Base-by-base conservation (phyloP, 2,113 vertebrate species). In the Paracyprichromis sp. region DNA sequence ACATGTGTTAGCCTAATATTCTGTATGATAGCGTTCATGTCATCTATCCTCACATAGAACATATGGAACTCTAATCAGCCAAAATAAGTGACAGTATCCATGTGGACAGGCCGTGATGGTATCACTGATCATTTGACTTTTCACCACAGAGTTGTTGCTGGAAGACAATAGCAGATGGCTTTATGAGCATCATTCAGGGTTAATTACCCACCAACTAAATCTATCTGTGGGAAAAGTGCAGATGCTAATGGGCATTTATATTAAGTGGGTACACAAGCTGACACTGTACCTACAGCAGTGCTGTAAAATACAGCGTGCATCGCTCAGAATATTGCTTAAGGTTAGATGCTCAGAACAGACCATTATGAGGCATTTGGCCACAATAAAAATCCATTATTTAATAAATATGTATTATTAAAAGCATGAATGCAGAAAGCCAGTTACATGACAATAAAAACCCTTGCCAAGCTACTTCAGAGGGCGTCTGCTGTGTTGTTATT, bases 111-210 rank as follows among this genome's bases (percentile, higher is more conserved):
- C 56, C 21, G 12, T 47, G 82, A 53, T 43, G 24, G 38, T 8
- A 38, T 56, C 47, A 45, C 36, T 14, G 31, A 57, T 82, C 31
- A 24, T 45, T 24, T 43, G 26, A 73, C 40, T 81, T 73, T 57
- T 84, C 31, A 59, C 45, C 29, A 38, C 47, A 69, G 79, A 76
- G 12, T 63, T 54, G 83, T 71, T 56, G 31, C 83, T 56, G 47
- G 84, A 79, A 86, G 79, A 90, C 63, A 91, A 80, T 78, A 82
- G 76, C 88, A 95, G 90, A 91, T 88, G 86, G 84, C 29, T 78
- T 86, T 47, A 80, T 54, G 83, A 36, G 85, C 80, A 82, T 81
- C 79, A 80, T 56, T 81, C 63, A 84, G 82, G 56, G 83, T 87
- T 87, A 87, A 83, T 90, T 86, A 83, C 73, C 90, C 87, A 83